phyloP scores from a whole-genome alignment of 2,797 vertebrate genomes.

The Poeciliopsis turneri region DNA sequence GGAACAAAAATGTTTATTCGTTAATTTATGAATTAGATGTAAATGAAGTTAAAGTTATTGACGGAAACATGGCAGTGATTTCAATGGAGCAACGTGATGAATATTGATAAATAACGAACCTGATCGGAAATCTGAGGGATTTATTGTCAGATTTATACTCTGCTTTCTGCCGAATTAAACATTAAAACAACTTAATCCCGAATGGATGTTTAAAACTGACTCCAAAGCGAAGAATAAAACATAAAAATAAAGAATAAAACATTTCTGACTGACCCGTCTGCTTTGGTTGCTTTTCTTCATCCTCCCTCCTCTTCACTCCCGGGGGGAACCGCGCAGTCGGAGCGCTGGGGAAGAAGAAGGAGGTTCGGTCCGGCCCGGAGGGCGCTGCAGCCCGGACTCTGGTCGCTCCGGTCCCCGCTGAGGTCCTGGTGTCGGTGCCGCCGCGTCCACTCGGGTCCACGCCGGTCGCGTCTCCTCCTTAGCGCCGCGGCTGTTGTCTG shows the following conservation, averaged over 20 bases:
- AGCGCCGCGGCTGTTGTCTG: conserved; percentile 48
- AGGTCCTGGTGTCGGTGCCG: conserved; percentile 13
- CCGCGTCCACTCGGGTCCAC: conserved; percentile 6
- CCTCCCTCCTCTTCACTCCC: conserved; percentile 29
- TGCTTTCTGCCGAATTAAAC: background rate
- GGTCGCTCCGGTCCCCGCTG: conserved; percentile 12
- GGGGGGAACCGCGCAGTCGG: conserved; percentile 22
- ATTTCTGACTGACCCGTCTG: conserved; percentile 50
- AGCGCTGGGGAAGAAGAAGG: conserved; percentile 20
- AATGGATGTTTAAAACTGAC: background rate
- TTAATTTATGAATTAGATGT: background rate
- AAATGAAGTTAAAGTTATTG: background rate
- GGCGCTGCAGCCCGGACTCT: conserved; percentile 4
- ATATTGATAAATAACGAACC: conserved; percentile 18
- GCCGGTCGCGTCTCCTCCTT: conserved; percentile 23
- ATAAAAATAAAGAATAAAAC: background rate
- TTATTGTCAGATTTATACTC: background rate
- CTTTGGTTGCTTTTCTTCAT: conserved; percentile 69
- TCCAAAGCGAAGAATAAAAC: too few relatives aligned
- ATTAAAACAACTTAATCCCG: background rate
- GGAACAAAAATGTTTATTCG: conserved; percentile 4
- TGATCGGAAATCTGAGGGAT: conserved; percentile 8
- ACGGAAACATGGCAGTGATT: background rate
- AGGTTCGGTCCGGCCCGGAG: conserved; percentile 6
- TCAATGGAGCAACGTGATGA: background rate